Evolutionary conservation across 2,797 vertebrate genomes (phyloP), one percentile per base, ranked within the genome.

Genomic region (Hoplostethus atlanticus): DNA sequence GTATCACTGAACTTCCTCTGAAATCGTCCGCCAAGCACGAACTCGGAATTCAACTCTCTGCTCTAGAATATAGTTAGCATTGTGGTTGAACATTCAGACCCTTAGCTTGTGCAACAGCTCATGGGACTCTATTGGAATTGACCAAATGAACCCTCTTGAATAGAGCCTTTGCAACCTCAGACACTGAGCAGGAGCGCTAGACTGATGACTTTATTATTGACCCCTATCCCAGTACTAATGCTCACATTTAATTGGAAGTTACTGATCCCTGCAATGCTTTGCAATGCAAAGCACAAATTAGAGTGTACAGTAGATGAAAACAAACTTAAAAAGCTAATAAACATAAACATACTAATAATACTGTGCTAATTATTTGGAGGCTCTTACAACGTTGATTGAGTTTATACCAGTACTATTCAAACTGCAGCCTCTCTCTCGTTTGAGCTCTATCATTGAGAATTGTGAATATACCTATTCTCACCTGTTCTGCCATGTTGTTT

Each of bases 181-280:
- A 86, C 67, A 54, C 63, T 65, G 78, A 86, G 76, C 81, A 60
- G 0, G 21, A 68, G 66, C 79, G 78, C 83, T 59, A 72, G 85
- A 84, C 83, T 81, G 85, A 91, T 87, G 77, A 75, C 80, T 85
- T 87, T 81, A 83, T 90, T 83, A 85, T 86, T 82, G 79, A 87
- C 84, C 80, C 68, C 76, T 64, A 61, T 74, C 74, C 48, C 60
- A 13, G 68, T 30, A 38, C 80, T 64, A 10, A 55, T 69, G 71
- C 59, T 83, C 64, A 59, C 71, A 60, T 86, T 77, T 80, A 80
- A 79, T 84, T 76, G 58, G 76, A 66, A 67, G 52, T 71, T 55
- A 70, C 76, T 79, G 70, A 59, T 71, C 62, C 68, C 46, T 17
- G 11, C 42, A 28, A 53, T 11, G 6, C 0, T 56, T 51, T 40